Base-by-base conservation (phyloP, 1,140 invertebrate species). In the Meloidogyne chitwoodi region DNA sequence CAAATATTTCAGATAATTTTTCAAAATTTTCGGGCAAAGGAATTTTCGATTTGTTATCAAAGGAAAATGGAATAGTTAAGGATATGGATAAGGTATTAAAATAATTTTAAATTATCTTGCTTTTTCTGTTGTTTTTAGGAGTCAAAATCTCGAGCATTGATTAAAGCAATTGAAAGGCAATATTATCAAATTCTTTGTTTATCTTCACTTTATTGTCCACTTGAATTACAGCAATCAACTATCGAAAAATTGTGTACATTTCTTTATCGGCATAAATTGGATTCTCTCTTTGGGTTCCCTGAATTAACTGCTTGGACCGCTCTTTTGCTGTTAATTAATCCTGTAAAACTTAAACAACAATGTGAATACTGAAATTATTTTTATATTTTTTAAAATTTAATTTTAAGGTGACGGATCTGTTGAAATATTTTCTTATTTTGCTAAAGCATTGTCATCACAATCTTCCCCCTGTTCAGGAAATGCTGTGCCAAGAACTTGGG, bases 281-380 rank as follows among this genome's bases (percentile, higher is more conserved):
- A 73, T 48, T 68, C 41, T n/a, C 19, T 48, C 2, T 76, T 76
- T 44, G 61, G 56, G 24, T 34, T 69, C 22, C 31, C 62, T 8
- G 65, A 76, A 61, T 65, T 64, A 24, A 41, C 66, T 29, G 65
- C 31, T 63, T 76, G 75, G 75, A 70, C 68, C 31, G 22, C 75
- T 38, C 26, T 76, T 16, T 56, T 76, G 41, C 22, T 76, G 19
- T 63, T 76, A 62, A 76, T 76, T 10, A 76, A 76, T 64, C 75
- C 75, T n/a, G 68, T 76, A 2, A 41, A 62, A 38, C 44, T 76
- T 44, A 76, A 76, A 44, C 75, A 76, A 41, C 75, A 76, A 63
- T 76, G 75, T 76, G 14, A 68, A 22, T 75, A 31, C 4, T 56
- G 11, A 16, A 16, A 27, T n/a, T n/a, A 48, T 26, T 19, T 56